These are phyloP conservation scores for Heliconius hewitsoni DNA, from an alignment of 1,140 invertebrate species.

Conservation along the genomic window DNA sequence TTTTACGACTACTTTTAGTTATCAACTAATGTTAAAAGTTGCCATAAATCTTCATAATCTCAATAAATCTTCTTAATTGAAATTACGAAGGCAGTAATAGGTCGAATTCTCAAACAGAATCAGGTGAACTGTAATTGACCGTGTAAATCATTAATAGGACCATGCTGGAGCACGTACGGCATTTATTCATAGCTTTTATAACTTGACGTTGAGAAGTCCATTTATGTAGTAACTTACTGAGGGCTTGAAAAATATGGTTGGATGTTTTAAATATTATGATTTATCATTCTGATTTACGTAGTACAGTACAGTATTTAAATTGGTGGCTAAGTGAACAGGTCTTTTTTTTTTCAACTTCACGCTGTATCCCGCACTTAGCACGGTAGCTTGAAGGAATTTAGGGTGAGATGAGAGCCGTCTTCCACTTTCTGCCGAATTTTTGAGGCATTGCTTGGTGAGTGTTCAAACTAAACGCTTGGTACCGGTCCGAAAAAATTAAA, in stretches of 20 bases:
- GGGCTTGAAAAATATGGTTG: neutral
- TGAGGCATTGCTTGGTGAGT: too few relatives aligned
- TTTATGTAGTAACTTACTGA: neutral
- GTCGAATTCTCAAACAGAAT: slow-evolving; percentile 7
- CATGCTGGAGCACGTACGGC: slow-evolving; percentile 7
- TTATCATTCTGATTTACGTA: too few relatives aligned
- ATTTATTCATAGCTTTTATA: slow-evolving; percentile 12
- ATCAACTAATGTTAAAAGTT: neutral
- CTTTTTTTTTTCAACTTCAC: too few relatives aligned
- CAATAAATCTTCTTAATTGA: slow-evolving; percentile 7
- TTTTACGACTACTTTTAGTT: neutral
- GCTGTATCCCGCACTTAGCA: too few relatives aligned
- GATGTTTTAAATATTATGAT: too few relatives aligned
- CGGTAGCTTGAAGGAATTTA: too few relatives aligned
- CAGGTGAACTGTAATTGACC: slow-evolving; percentile 14
- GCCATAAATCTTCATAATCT: neutral
- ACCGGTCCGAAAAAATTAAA: too few relatives aligned
- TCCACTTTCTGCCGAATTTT: too few relatives aligned
- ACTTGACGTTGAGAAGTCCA: slow-evolving; percentile 11
- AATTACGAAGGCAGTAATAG: neutral
- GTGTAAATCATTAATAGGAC: slow-evolving; percentile 17
- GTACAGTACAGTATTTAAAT: too few relatives aligned
- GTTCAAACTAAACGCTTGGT: too few relatives aligned
- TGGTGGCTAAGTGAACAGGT: too few relatives aligned
- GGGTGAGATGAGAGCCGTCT: too few relatives aligned